Percentiles rank a stretch among this genome's conserved stretches.
phyloP scores from a whole-genome alignment of 2,797 vertebrate genomes.

The Arctocebus calabarensis region DNA sequence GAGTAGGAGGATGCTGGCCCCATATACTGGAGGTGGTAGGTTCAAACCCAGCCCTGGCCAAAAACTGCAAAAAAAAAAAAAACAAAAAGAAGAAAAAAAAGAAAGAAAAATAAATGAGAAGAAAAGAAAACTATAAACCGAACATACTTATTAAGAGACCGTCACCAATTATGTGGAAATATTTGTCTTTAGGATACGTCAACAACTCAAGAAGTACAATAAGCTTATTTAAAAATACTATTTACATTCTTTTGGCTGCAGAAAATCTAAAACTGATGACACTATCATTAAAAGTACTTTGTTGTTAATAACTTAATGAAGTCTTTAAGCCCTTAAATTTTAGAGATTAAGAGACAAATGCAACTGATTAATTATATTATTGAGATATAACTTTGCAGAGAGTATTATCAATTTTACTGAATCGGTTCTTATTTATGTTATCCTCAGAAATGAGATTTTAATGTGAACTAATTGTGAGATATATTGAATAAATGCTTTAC shows the following conservation, averaged over 20 bases:
- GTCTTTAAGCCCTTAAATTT: background rate
- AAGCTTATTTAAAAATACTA: background rate
- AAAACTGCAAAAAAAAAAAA: too few relatives aligned
- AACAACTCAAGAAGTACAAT: constrained; percentile 25
- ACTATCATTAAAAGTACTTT: constrained; percentile 35
- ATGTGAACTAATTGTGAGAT: background rate
- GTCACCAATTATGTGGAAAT: background rate
- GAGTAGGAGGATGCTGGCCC: too few relatives aligned
- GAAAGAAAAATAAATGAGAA: too few relatives aligned
- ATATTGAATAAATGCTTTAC: background rate
- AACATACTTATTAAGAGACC: background rate
- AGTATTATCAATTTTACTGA: background rate
- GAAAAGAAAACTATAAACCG: background rate
- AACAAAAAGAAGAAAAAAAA: too few relatives aligned
- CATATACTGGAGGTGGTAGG: too few relatives aligned
- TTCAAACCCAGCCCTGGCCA: too few relatives aligned
- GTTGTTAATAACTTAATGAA: constrained; percentile 21
- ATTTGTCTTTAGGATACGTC: background rate
- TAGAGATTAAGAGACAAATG: constrained; percentile 13
- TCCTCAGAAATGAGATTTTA: background rate
- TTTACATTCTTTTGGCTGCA: background rate
- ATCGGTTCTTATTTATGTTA: background rate
- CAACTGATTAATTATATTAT: background rate
- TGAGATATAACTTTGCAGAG: background rate
- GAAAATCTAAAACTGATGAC: background rate